Conservation (phyloP, 2,113 vertebrate species). For the Andinoacara biseriatus region DNA sequence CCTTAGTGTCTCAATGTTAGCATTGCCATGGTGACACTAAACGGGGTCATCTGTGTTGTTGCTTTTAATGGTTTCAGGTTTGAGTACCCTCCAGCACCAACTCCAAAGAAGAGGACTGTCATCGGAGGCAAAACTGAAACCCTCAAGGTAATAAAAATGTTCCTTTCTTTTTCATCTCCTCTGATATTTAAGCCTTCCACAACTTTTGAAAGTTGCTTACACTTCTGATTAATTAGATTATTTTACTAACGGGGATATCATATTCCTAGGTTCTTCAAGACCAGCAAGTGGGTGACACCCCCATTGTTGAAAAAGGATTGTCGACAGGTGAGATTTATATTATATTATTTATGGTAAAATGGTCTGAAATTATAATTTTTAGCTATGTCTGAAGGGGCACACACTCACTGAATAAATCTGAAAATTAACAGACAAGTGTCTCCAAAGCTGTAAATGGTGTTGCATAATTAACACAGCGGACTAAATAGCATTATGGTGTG, state of each 20-base stretch:
- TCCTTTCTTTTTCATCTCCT: neutral
- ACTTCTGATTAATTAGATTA: neutral
- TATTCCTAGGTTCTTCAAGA: slow-evolving; percentile 82
- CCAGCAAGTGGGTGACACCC: slow-evolving; percentile 77
- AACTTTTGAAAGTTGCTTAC: neutral
- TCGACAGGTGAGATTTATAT: slow-evolving; percentile 72
- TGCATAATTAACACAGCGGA: neutral
- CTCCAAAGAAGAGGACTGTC: slow-evolving; percentile 79
- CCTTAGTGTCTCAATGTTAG: neutral
- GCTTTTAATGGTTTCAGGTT: slow-evolving; percentile 74
- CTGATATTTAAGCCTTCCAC: neutral
- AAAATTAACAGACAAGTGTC: neutral
- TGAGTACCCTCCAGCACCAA: slow-evolving; percentile 81
- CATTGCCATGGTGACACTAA: neutral
- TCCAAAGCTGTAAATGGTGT: neutral
- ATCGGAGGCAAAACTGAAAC: slow-evolving; percentile 77
- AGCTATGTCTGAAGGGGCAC: neutral
- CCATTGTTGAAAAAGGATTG: slow-evolving; percentile 29
- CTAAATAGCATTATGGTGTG: too few relatives aligned
- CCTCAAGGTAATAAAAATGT: slow-evolving; percentile 76
- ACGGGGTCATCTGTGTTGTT: neutral
- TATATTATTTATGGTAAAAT: too few relatives aligned
- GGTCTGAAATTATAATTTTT: neutral
- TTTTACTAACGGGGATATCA: neutral
- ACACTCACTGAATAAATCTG: neutral